Evolutionary conservation across 2,888 invertebrate genomes (phyloP).

Genomic region (Chrysolina haemoptera): DNA sequence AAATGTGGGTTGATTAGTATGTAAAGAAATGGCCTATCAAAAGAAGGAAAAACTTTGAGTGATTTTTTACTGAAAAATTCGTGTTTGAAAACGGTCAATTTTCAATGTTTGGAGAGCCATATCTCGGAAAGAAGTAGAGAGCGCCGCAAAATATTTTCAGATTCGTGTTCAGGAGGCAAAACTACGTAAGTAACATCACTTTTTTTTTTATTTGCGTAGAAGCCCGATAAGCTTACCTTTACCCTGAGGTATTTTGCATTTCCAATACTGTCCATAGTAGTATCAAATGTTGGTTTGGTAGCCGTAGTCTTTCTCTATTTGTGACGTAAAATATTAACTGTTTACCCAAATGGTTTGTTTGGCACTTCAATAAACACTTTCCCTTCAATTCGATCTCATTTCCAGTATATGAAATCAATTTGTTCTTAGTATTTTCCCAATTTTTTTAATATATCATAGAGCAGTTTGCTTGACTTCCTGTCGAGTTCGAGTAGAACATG

Average conservation of each 20-base stretch:
- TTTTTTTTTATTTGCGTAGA: no score
- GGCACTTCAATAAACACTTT: constrained; percentile 2
- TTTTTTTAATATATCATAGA: not conserved
- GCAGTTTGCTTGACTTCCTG: constrained; percentile 28
- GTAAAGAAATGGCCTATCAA: no score
- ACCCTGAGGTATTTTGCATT: constrained; percentile 1
- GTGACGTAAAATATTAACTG: not conserved
- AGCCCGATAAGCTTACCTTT: no score
- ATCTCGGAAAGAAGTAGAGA: no score
- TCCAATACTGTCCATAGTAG: not conserved
- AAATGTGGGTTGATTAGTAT: no score
- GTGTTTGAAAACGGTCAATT: no score
- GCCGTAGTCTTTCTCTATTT: not conserved
- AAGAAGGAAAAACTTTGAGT: no score
- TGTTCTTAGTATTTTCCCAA: constrained; percentile 11
- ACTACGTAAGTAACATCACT: no score
- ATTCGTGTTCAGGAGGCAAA: no score
- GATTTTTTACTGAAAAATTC: no score
- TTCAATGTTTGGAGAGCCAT: no score
- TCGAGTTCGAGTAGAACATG: constrained; percentile 18
- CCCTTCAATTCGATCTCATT: constrained; percentile 19
- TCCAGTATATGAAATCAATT: constrained; percentile 24
- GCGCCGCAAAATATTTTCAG: no score
- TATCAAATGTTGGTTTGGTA: not conserved
- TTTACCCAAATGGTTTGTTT: not conserved